Percentiles rank a stretch among this genome's conserved stretches.
Evolutionary conservation across 2,113 vertebrate genomes (phyloP).

Genomic region (Sorex fumeus): DNA sequence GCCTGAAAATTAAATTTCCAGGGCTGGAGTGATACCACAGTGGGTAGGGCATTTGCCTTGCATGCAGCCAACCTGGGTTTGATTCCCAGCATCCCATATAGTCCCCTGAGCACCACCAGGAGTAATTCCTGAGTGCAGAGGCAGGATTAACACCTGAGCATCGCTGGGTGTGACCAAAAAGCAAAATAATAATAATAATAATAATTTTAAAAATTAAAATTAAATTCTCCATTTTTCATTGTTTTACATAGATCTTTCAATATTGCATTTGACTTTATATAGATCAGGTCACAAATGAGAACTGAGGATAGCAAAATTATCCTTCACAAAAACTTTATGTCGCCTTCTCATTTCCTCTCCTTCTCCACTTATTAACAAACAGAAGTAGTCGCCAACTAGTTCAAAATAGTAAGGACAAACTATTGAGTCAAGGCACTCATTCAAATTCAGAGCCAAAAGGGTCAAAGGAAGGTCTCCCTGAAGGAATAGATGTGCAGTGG

Average conservation of each 20-base stretch:
- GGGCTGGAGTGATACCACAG: too few relatives aligned
- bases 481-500: neutral
- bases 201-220: slow-evolving; percentile 53
- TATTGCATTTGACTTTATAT: slow-evolving; percentile 33
- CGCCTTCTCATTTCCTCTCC: neutral
- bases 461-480: neutral
- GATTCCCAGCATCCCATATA: too few relatives aligned
- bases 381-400: neutral
- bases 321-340: neutral
- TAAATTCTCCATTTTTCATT: slow-evolving; percentile 50
- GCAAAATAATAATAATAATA: too few relatives aligned
- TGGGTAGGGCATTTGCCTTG: too few relatives aligned
- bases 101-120: too few relatives aligned
- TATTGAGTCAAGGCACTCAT: neutral
- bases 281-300: slow-evolving; percentile 36
- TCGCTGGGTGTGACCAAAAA: too few relatives aligned
- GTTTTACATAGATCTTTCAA: slow-evolving; percentile 49
- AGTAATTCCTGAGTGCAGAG: too few relatives aligned
- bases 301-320: slow-evolving; percentile 20
- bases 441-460: slow-evolving; percentile 15
- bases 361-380: slow-evolving; percentile 38
- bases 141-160: too few relatives aligned
- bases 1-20: slow-evolving; percentile 45
- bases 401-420: slow-evolving; percentile 32
- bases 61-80: too few relatives aligned